Evolutionary conservation across 2,113 vertebrate species (phyloP), one percentile per base, ranked within the genome.

Genomic region (Chaetura pelagica): DNA sequence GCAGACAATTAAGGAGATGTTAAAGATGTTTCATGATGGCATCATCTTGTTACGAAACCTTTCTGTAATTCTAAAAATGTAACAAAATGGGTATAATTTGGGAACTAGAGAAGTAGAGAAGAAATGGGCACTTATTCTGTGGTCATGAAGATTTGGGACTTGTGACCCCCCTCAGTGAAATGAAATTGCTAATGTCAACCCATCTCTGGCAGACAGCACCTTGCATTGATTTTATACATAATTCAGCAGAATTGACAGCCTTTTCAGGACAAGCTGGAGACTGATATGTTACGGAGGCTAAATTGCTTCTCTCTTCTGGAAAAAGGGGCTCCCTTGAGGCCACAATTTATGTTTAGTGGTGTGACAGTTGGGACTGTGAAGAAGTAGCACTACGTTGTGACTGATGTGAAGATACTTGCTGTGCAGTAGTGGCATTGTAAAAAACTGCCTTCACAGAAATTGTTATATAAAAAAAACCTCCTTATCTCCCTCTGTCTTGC

Each of bases 251-350:
- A 93, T 76, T 94, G 95, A 88, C 46, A 90, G 81, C 59, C 73
- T 88, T 76, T 79, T 91, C 79, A 93, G 97, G 96, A 73, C 76
- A 97, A 90, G 63, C 68, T 89, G 87, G 87, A 89, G 89, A 93
- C 80, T 95, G 74, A 95, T 97, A 95, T 85, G 80, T 89, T 97
- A 87, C 83, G 52, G 82, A 84, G 57, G 71, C 80, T 96, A 95
- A 97, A 97, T 96, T 93, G 93, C 84, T 94, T 96, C 89, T 96
- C 93, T 75, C 63, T 90, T 96, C 89, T 96, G 80, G 94, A 97
- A 97, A 94, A 42, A 92, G 49, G 94, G 84, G 35, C 87, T 89
- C 95, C 92, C 85, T 93, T 92, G 73, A 89, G 95, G 69, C 88
- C 71, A 66, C 35, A 29, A 92, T 93, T 94, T 93, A 20, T 73